These are phyloP conservation scores for Pseudorhiza aurosa DNA, from an alignment of 30 jellyfish, hydroid and myxozoan species.

Conservation along the genomic window DNA sequence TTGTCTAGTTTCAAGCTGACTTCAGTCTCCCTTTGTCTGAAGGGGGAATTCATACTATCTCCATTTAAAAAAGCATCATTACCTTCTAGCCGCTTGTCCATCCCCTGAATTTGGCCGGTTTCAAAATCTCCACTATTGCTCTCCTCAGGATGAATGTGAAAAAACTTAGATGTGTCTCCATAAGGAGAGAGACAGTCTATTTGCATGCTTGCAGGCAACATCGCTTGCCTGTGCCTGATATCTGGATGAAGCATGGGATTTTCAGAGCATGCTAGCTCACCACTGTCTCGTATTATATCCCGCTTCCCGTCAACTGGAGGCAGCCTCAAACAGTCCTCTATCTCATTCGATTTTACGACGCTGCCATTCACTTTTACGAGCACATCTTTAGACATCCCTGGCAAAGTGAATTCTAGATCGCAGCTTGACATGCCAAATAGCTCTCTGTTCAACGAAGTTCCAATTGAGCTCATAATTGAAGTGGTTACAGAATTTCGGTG, in stretches of 20 bases:
- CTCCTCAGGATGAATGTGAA: slow-evolving; percentile 10
- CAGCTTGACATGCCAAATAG: slow-evolving; percentile 32
- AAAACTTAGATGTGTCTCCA: slow-evolving; percentile 43
- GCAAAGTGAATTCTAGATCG: slow-evolving; percentile 34
- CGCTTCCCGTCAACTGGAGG: slow-evolving; percentile 38
- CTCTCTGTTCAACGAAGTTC: slow-evolving; percentile 31
- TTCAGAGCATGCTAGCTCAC: neutral
- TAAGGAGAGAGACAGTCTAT: slow-evolving; percentile 47
- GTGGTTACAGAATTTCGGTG: slow-evolving; percentile 5
- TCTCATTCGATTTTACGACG: slow-evolving; percentile 14
- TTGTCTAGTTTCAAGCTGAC: neutral
- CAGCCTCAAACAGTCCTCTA: slow-evolving; percentile 42
- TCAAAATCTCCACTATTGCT: neutral
- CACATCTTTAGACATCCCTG: slow-evolving; percentile 53
- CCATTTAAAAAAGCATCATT: slow-evolving; percentile 25
- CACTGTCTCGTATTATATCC: neutral
- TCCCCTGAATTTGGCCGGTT: neutral
- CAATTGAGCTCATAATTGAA: slow-evolving; percentile 36
- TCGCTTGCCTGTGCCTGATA: slow-evolving; percentile 9
- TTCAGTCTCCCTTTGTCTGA: slow-evolving; percentile 12
- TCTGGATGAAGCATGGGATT: neutral
- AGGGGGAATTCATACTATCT: slow-evolving; percentile 12
- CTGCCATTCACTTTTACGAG: slow-evolving; percentile 33
- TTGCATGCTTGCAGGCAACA: neutral
- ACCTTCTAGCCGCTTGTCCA: neutral